Evolutionary conservation across 2,888 invertebrate species (phyloP).

Genomic region (Erebia aethiops): DNA sequence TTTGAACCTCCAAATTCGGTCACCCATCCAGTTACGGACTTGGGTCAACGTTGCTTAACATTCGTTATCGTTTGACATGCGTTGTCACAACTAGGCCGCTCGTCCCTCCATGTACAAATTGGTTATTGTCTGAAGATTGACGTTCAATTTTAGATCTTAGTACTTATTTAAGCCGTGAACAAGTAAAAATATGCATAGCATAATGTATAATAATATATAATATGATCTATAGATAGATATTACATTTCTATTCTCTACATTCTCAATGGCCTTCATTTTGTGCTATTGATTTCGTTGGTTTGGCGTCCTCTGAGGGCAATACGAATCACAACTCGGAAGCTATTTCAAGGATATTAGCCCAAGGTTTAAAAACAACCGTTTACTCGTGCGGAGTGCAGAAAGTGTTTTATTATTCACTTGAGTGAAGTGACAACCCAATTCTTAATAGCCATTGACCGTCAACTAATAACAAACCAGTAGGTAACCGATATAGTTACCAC

Average conservation of each 20-base stretch:
- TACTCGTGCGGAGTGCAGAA: neutral
- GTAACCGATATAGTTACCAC: slow-evolving; percentile 12
- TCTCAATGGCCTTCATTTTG: neutral
- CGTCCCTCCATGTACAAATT: too few relatives aligned
- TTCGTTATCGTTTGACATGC: too few relatives aligned
- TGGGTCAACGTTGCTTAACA: too few relatives aligned
- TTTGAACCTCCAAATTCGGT: too few relatives aligned
- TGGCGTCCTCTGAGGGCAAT: neutral
- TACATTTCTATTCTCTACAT: neutral
- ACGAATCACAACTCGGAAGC: neutral
- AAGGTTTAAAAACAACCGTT: neutral
- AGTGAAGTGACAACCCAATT: neutral
- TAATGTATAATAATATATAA: too few relatives aligned
- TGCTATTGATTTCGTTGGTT: neutral
- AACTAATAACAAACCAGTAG: slow-evolving; percentile 16
- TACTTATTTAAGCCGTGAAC: too few relatives aligned
- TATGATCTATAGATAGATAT: too few relatives aligned
- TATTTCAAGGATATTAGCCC: neutral
- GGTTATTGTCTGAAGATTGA: too few relatives aligned
- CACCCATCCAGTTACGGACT: too few relatives aligned
- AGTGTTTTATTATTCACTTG: neutral
- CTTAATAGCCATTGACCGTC: neutral
- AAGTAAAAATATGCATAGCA: too few relatives aligned
- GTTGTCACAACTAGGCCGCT: too few relatives aligned
- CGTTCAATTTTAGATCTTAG: too few relatives aligned